These are phyloP conservation scores for Canis aureus DNA, from an alignment of 2,113 vertebrate genomes.

Conservation along the genomic window DNA sequence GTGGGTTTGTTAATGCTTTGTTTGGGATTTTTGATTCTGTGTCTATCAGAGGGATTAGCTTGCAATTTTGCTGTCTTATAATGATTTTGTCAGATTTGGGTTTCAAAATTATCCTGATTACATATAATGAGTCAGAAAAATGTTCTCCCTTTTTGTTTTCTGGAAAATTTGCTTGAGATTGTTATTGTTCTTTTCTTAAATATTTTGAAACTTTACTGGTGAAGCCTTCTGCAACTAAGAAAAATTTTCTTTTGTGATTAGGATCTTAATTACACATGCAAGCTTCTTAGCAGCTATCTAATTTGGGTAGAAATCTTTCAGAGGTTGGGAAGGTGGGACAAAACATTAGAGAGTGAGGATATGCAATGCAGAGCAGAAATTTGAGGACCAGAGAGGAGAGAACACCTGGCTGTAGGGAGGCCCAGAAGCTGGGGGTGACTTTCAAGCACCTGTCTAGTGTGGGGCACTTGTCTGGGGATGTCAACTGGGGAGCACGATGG, in stretches of 20 bases:
- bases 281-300: neutral
- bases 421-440: neutral
- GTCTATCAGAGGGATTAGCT: neutral
- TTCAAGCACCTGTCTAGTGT: rapidly evolving
- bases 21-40: neutral
- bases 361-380: no score
- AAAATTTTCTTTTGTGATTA: neutral
- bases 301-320: neutral
- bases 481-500: neutral
- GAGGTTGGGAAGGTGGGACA: neutral
- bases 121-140: neutral
- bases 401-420: no score
- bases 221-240: neutral
- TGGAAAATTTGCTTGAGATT: neutral
- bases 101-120: neutral
- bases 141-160: neutral
- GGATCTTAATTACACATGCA: neutral
- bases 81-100: neutral
- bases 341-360: neutral
- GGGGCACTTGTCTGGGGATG: neutral
- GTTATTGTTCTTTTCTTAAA: neutral
- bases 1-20: neutral
- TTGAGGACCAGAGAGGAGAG: neutral
- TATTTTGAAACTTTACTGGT: neutral
- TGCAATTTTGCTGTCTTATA: neutral